Base-by-base conservation (phyloP, 2,797 vertebrate species). In the Linurgus olivaceus region DNA sequence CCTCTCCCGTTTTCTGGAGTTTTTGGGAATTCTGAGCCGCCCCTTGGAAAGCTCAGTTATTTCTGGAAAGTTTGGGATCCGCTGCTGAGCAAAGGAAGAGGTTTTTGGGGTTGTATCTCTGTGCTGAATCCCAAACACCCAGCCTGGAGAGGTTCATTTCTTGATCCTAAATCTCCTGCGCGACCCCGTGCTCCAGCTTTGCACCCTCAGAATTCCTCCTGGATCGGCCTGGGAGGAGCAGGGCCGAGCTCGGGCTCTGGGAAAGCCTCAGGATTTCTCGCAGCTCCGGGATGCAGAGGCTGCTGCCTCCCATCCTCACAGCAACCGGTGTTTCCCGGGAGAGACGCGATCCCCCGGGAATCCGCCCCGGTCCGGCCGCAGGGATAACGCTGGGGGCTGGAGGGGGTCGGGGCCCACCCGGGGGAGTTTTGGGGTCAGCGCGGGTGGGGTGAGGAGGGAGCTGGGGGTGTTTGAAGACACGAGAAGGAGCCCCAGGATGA, bases 271-370 rank as follows among this genome's bases (percentile, higher is more conserved):
- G 44, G 72, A 26, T 21, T 44, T 29, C 54, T 86, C 47, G 26
- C 68, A 29, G 80, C 71, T 40, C 85, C n/a, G 0, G 5, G 55
- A 17, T 35, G 65, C 7, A 14, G 83, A 21, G 38, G 38, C 81
- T 87, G 90, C 88, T 24, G 74, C 77, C 48, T 92, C 77, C 71
- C 74, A 7, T 17, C 48, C 85, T 90, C 48, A 44, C 78, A 92
- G 94, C 94, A 91, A 85, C 95, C 44, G 58, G 86, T 94, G 94
- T 87, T 61, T n/a, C 71, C 85, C 24, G 21, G 12, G 86, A 38
- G 71, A 38, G n/a, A 5, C 5, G 13, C 31, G 58, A 23, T 24
- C 29, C 26, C 14, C 35, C 19, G 21, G 42, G 80, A 81, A 75
- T 17, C 1, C 44, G 15, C 15, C 57, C 65, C 17, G 35, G 11